Percentiles rank a stretch among this genome's conserved stretches.
Conservation (phyloP, 2,888 invertebrate genomes). For the Ormyrus thymus region DNA sequence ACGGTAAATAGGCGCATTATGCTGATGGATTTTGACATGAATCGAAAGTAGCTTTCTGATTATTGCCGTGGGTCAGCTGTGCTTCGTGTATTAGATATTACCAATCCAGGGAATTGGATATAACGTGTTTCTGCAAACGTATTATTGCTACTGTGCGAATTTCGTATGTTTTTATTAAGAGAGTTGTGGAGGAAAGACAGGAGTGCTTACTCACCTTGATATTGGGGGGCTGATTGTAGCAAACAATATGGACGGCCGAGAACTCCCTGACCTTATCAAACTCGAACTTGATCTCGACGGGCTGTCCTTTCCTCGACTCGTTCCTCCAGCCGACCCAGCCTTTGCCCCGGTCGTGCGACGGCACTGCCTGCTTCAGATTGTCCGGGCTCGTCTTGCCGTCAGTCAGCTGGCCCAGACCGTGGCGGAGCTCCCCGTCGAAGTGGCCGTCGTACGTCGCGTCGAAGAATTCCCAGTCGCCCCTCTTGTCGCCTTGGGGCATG, state of each 20-base stretch:
- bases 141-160: too few species aligned
- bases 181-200: too few species aligned
- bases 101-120: too few species aligned
- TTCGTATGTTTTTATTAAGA: too few species aligned
- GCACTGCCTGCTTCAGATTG: constrained; percentile 81
- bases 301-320: constrained; percentile 80
- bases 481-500: constrained; percentile 91
- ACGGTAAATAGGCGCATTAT: constrained; percentile 38
- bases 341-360: constrained; percentile 76
- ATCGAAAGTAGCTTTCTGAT: constrained; percentile 46
- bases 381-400: constrained; percentile 88
- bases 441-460: constrained; percentile 91
- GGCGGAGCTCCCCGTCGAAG: constrained; percentile 84
- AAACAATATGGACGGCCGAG: constrained; percentile 86
- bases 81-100: not conserved
- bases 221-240: constrained; percentile 89
- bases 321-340: constrained; percentile 95
- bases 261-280: constrained; percentile 92
- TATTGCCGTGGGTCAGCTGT: constrained; percentile 13
- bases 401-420: constrained; percentile 89
- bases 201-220: constrained; percentile 79
- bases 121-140: too few species aligned
- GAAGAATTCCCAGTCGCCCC: constrained; percentile 85
- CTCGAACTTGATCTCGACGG: constrained; percentile 84
- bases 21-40: constrained; percentile 47